Evolutionary conservation across 1,140 invertebrate genomes (phyloP).

Genomic region (Scaptomyza montana): DNA sequence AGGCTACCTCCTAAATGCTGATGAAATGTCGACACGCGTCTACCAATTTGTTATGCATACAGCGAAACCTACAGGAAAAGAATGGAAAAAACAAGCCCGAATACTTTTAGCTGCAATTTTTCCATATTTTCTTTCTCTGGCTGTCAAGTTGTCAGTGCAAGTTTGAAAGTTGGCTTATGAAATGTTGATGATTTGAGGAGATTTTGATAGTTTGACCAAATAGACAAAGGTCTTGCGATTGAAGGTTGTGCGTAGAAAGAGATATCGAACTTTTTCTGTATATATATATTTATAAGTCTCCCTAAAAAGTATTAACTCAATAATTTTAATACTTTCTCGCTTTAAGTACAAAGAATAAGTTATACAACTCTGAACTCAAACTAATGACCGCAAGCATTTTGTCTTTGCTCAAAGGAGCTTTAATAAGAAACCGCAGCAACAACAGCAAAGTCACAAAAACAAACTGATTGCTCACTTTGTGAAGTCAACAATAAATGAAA

Average conservation of each 20-base stretch:
- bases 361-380: slow-evolving; percentile 57
- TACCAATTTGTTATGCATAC: slow-evolving; percentile 52
- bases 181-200: slow-evolving; percentile 15
- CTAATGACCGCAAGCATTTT: slow-evolving; percentile 62
- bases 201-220: slow-evolving; percentile 11
- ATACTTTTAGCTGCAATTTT: slow-evolving; percentile 20
- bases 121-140: slow-evolving; percentile 1
- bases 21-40: slow-evolving; percentile 48
- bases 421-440: slow-evolving; percentile 8
- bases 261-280: too few species aligned
- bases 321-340: neutral
- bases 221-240: neutral
- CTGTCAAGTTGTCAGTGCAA: slow-evolving; percentile 48
- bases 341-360: slow-evolving; percentile 32
- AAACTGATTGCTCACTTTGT: slow-evolving; percentile 61
- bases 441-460: slow-evolving; percentile 8
- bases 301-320: neutral
- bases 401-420: slow-evolving; percentile 29
- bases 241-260: too few species aligned
- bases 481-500: slow-evolving; percentile 67
- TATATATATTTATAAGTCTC: too few species aligned
- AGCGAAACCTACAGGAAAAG: neutral
- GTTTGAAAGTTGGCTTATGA: slow-evolving; percentile 34
- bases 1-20: slow-evolving; percentile 36
- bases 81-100: slow-evolving; percentile 18